Evolutionary conservation across 2,113 vertebrate genomes (phyloP), one percentile per base, ranked within the genome.

Genomic region (Charadrius vociferus): DNA sequence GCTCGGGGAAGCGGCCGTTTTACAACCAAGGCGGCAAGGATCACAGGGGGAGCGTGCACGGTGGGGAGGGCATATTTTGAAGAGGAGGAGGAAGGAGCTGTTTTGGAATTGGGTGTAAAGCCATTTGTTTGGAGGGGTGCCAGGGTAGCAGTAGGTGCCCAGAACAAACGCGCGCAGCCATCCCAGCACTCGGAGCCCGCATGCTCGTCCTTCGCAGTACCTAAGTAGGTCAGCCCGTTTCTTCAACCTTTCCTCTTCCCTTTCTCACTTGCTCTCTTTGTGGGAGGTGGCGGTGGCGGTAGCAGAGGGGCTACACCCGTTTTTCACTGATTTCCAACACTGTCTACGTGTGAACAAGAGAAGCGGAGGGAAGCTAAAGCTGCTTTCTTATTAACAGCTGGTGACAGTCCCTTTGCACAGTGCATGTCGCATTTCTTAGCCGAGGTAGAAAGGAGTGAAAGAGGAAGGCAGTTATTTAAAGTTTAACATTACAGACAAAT

Each of bases 331-430:
- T 97, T 96, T 97, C 93, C 95, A 96, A 96, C 96, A 97, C 96
- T 93, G 95, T 97, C 93, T 95, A 96, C 87, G 96, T 97, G 96
- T 96, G 95, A 96, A 97, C 93, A 97, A 96, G 97, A 96, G 95
- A 96, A 96, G 93, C 34, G 34, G 87, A 91, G 95, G 90, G 95
- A 91, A 97, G 97, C 95, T 97, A 96, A 96, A 97, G 94, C 95
- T 97, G 97, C 96, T 97, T 97, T 97, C 93, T 96, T 97, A 97
- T 97, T 97, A 97, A 97, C 96, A 97, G 97, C 97, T 97, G 97
- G 94, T 97, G 97, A 97, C 95, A 96, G 94, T 97, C 96, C 96
- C 93, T 96, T 97, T 96, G 85, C 93, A 95, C 97, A 88, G 93
- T 96, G 95, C 55, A 65, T 97, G 95, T 97, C 67, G 79, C 93